Evolutionary conservation across 2,888 invertebrate species (phyloP).

Genomic region (Netelia melanura): DNA sequence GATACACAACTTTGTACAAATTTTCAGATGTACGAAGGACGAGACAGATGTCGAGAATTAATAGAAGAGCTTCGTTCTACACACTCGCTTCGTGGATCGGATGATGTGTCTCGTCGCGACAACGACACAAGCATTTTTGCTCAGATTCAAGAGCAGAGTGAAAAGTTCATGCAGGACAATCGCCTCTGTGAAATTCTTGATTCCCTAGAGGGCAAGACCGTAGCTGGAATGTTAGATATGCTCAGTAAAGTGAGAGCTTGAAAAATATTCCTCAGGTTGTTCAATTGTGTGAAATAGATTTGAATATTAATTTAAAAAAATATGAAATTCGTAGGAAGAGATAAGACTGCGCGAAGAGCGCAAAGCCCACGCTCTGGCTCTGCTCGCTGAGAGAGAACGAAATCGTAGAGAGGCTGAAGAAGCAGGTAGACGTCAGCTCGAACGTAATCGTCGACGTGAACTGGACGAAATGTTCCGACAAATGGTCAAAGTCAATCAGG

Average conservation of each 20-base stretch:
- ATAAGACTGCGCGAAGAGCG: conserved; percentile 91
- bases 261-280: conserved; percentile 5
- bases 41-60: conserved; percentile 89
- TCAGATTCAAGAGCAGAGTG: conserved; percentile 67
- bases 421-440: conserved; percentile 91
- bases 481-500: conserved; percentile 87
- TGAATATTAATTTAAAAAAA: background rate
- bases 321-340: conserved; percentile 88
- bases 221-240: conserved; percentile 90
- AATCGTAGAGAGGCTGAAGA: conserved; percentile 92
- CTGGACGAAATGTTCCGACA: conserved; percentile 93
- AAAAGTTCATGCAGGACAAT: conserved; percentile 84
- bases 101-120: conserved; percentile 78
- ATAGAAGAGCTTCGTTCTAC: conserved; percentile 90
- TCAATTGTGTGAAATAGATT: background rate
- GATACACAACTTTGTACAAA: background rate
- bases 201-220: conserved; percentile 90
- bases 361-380: conserved; percentile 91
- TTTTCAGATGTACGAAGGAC: conserved; percentile 89
- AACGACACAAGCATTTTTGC: conserved; percentile 74
- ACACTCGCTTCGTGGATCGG: conserved; percentile 87
- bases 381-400: conserved; percentile 92
- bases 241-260: conserved; percentile 85
- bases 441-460: conserved; percentile 89
- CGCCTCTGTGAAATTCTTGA: conserved; percentile 88